phyloP scores from a whole-genome alignment of 2,888 invertebrate genomes.

The Agriopis marginaria region DNA sequence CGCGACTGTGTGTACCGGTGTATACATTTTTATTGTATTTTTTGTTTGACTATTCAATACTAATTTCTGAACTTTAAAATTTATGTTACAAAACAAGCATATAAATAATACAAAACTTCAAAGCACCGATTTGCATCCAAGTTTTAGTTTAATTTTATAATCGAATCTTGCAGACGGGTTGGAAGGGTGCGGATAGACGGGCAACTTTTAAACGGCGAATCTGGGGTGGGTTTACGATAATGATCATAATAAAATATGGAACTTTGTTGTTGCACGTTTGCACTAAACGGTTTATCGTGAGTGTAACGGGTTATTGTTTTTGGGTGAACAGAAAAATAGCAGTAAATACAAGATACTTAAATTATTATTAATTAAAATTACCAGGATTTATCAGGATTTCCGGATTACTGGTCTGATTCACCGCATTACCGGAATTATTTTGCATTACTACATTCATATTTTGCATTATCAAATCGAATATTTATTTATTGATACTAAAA shows the following conservation, averaged over 20 bases:
- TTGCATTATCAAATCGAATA: no score
- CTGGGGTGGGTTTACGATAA: slow-evolving; percentile 80
- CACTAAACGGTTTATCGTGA: slow-evolving; percentile 85
- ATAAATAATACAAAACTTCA: slow-evolving; percentile 47
- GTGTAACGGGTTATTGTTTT: slow-evolving; percentile 68
- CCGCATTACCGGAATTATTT: no score
- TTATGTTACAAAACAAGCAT: slow-evolving; percentile 39
- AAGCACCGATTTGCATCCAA: slow-evolving; percentile 40
- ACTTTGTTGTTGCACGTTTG: slow-evolving; percentile 79
- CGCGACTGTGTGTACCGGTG: no score
- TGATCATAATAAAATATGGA: slow-evolving; percentile 86
- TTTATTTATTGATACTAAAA: no score
- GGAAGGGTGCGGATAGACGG: slow-evolving; percentile 51
- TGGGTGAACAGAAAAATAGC: slow-evolving; percentile 45
- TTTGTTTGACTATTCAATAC: background rate
- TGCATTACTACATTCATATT: no score
- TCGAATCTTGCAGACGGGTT: slow-evolving; percentile 75
- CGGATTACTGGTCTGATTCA: no score
- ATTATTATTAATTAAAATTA: no score
- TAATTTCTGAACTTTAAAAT: background rate
- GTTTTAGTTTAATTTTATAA: slow-evolving; percentile 78
- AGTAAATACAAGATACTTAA: no score
- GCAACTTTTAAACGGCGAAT: slow-evolving; percentile 78
- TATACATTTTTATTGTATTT: no score
- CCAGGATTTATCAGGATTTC: no score